These are phyloP conservation scores for Meandrusa payeni DNA, from an alignment of 2,888 invertebrate species.

Conservation along the genomic window DNA sequence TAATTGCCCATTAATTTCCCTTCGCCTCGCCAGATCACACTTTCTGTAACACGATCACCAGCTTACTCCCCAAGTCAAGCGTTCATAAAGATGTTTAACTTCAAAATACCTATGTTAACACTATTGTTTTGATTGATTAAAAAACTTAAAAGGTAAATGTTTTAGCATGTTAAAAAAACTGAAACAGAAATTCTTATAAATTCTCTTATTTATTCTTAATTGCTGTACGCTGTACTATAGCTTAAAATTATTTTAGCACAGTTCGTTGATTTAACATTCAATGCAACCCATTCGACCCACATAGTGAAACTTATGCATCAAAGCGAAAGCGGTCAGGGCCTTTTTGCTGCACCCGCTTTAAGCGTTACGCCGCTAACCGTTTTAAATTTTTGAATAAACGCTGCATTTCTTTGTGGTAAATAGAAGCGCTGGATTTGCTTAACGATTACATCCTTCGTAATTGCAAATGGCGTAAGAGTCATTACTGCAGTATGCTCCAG, in stretches of 20 bases:
- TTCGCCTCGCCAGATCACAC: too few relatives aligned
- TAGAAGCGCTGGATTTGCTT: constrained; percentile 15
- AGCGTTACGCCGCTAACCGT: constrained; percentile 17
- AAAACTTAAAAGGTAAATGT: too few relatives aligned
- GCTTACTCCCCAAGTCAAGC: too few relatives aligned
- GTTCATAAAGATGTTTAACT: too few relatives aligned
- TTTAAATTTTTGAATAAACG: constrained; percentile 16
- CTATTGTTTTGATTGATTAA: too few relatives aligned
- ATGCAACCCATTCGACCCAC: constrained; percentile 13
- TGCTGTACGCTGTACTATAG: neutral
- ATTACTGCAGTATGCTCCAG: constrained; percentile 12
- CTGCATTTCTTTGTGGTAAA: neutral
- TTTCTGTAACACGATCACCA: too few relatives aligned
- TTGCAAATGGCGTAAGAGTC: neutral
- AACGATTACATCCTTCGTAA: constrained; percentile 7
- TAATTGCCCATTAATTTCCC: too few relatives aligned
- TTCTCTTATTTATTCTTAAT: too few relatives aligned
- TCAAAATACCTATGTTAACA: too few relatives aligned
- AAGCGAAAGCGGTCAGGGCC: constrained; percentile 18
- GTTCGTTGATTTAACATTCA: constrained; percentile 6
- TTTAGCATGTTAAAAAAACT: too few relatives aligned
- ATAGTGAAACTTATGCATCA: constrained; percentile 13
- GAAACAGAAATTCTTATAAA: too few relatives aligned
- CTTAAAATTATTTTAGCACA: neutral
- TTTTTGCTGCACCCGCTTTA: constrained; percentile 14